Evolutionary conservation across 2,888 invertebrate genomes (phyloP), one percentile per base, ranked within the genome.

Genomic region (Pristionchus entomophagus): DNA sequence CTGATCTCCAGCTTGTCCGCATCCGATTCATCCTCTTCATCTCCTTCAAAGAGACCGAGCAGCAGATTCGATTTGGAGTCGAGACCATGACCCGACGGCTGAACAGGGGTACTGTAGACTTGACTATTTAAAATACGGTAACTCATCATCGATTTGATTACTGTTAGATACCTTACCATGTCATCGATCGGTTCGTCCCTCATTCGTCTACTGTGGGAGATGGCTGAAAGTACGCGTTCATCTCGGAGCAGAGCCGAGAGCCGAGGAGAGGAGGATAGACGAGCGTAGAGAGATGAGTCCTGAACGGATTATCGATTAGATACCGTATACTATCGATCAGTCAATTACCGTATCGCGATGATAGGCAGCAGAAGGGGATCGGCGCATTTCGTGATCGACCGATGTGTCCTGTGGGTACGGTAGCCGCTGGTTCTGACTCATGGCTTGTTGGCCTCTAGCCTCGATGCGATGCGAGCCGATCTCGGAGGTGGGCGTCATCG

Each of bases 171-270:
- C 1, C n/a, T 35, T 22, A 82, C 56, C 17, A 2, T 22, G 26
- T 84, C 65, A 35, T 65, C 65, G 49, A 84, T 65, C 14, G 86
- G 82, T 12, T 86, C 86, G 62, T 86, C 82, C 29, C 78, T 51
- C 45, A 78, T 35, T 82, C 82, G 41, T 59, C 82, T 38, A n/a
- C n/a, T 41, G 26, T 82, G 82, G 26, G 56, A 59, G 41, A 49
- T 14, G 14, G 38, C 59, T 0, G 82, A 82, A 2, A 59, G 56
- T 1, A 82, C 32, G 56, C 56, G 49, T n/a, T 56, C 56, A 45
- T 84, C 73, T 45, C 38, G 45, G n/a, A 84, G 73, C 0, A 84
- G 56, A 38, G 73, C 32, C 0, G 84, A 69, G 17, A 84, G 73
- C 4, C 84, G 84, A 56, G 84, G 84, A 29, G 73, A 73, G 14